These are phyloP conservation scores for Homalodisca vitripennis DNA, from an alignment of 1,140 invertebrate species.

Conservation along the genomic window DNA sequence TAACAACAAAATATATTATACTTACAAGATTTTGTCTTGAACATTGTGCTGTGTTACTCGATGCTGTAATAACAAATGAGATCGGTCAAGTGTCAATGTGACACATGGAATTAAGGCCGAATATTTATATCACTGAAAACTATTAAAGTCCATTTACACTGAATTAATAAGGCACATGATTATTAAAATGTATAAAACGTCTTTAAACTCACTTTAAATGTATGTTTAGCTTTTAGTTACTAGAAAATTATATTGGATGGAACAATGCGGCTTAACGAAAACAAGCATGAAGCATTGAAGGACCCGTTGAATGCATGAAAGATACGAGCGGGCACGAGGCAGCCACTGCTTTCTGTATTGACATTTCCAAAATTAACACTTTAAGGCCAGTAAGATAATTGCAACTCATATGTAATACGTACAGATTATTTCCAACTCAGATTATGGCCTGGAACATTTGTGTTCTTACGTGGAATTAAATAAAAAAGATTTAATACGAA, in stretches of 20 bases:
- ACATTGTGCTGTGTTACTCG: constrained; percentile 6
- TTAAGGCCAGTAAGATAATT: too few species aligned
- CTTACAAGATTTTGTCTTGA: constrained; percentile 23
- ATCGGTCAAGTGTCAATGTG: constrained; percentile 32
- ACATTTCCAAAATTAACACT: too few species aligned
- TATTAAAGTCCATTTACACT: not conserved
- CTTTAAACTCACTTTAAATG: not conserved
- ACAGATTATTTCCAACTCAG: too few species aligned
- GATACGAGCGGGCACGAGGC: constrained; percentile 35
- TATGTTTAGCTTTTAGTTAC: not conserved
- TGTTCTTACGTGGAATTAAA: too few species aligned
- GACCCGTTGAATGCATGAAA: constrained; percentile 32
- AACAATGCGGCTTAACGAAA: not conserved
- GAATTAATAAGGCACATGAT: not conserved
- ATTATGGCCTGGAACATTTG: too few species aligned
- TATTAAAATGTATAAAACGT: not conserved
- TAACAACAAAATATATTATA: not conserved
- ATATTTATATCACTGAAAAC: not conserved
- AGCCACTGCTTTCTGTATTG: too few species aligned
- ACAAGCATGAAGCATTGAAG: constrained; percentile 14
- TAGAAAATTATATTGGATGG: not conserved
- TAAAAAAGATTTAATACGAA: too few species aligned
- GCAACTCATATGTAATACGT: too few species aligned
- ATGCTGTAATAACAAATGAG: constrained; percentile 3
- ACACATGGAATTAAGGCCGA: constrained; percentile 29